Evolutionary conservation across 2,797 vertebrate genomes (phyloP), one percentile per base, ranked within the genome.

Genomic region (Argentina silus): DNA sequence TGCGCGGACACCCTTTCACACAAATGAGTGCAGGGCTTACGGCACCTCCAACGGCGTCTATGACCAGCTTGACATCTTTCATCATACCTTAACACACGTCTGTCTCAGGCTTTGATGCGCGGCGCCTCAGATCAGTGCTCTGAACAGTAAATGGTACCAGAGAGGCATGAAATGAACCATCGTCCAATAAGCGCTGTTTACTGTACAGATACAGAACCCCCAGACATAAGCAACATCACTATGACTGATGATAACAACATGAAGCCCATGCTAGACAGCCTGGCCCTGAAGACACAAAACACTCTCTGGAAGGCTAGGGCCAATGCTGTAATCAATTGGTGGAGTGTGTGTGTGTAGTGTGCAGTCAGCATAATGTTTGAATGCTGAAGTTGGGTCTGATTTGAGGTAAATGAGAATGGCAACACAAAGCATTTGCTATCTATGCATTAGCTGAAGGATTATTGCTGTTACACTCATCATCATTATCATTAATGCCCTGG

Each of bases 131-230:
- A 90, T 90, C 86, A 87, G 55, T 69, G 67, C 72, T 82, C 78
- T 67, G 80, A 85, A 83, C 83, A 78, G 79, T 87, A 90, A 36
- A 90, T 85, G 76, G 72, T 77, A 80, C 79, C 21, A 74, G 86
- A 90, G 76, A 85, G 78, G 82, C 79, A 21, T 89, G 87, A 90
- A 91, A 90, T 87, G 71, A 87, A 79, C 82, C 80, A 60, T 72
- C 76, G 78, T 83, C 75, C 85, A 87, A 90, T 88, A 83, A 82
- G 78, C 82, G 81, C 85, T 83, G 89, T 36, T 91, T 88, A 90
- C 77, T 15, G 73, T 67, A 36, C 48, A 21, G 50, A 21, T 11
- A 36, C 36, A 70, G 62, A 82, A 88, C 72, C 83, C 48, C 69
- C 21, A 10, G 72, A 88, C 78, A 81, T 79, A 64, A 50, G 62